These are phyloP conservation scores for Artibeus jamaicensis DNA, from an alignment of 2,797 vertebrate genomes.

Conservation along the genomic window DNA sequence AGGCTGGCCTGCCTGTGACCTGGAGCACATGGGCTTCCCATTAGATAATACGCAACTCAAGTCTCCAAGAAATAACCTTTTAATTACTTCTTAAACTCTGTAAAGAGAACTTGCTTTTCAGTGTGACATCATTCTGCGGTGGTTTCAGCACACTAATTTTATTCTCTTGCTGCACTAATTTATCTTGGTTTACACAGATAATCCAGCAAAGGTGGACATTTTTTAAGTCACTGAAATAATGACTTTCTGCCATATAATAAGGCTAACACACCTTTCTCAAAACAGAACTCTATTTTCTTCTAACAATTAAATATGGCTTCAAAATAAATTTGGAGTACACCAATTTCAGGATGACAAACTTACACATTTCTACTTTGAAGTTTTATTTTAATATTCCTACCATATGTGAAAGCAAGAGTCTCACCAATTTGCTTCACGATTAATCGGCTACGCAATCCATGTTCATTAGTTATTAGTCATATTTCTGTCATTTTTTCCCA, in stretches of 20 bases:
- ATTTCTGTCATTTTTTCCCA: background rate
- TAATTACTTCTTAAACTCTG: conserved; percentile 78
- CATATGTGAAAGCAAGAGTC: background rate
- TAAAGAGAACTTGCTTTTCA: conserved; percentile 67
- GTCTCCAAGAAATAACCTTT: conserved; percentile 78
- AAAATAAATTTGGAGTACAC: background rate
- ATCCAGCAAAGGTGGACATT: conserved; percentile 25
- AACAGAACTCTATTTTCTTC: background rate
- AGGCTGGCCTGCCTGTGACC: conserved; percentile 80
- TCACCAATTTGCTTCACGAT: background rate
- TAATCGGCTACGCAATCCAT: background rate
- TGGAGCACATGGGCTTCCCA: conserved; percentile 79
- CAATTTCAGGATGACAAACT: background rate
- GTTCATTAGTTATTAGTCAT: background rate
- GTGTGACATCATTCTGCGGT: conserved; percentile 77
- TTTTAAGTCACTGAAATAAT: background rate
- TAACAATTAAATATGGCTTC: background rate
- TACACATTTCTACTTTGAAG: background rate
- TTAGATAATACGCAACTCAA: conserved; percentile 76
- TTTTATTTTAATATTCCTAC: background rate
- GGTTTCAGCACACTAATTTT: conserved; percentile 75
- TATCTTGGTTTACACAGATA: conserved; percentile 64
- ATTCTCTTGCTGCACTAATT: conserved; percentile 57
- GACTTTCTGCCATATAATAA: too few relatives aligned
- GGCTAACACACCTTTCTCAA: background rate